Evolutionary conservation across 2,888 invertebrate genomes (phyloP), one percentile per base, ranked within the genome.

Genomic region (Synergus gifuensis): DNA sequence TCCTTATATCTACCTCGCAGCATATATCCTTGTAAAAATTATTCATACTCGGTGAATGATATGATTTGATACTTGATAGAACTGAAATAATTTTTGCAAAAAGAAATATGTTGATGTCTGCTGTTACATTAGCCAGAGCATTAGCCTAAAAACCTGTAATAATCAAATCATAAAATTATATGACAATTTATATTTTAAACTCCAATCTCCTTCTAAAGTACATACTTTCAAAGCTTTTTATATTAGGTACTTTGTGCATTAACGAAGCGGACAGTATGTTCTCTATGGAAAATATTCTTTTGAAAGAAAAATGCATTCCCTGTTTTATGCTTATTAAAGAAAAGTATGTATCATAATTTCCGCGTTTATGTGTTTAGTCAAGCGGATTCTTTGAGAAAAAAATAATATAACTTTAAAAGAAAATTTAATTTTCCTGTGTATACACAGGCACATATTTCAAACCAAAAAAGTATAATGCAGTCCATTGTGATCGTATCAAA

Each of bases 1-100:
- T 77, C 76, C 87, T 85, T 85, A 87, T 85, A 84, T 78, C 64
- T 46, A 80, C 77, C 77, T 63, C 73, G 16, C 14, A 28, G 28
- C 28, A 28, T 28, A 28, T 28, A 28, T 28, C 28, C 28, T 28
- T 28, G 28, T 28, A 28, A 28, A 28, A 28, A 28, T 28, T 28
- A 28, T 28, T 28, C 3, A 28, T 28, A 28, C 28, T 28, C 28
- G 36, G 36, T 36, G 36, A 36, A 36, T 36, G 36, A 7, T n/a
- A n/a, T 36, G 5, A 36, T 36, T 36, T 4, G 36, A 36, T 36
- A 36, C 36, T 7, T 40, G 3, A 49, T 28, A 46, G 44, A 44
- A 18, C 58, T 8, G 1, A 58, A 58, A 58, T 18, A 18, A 18
- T 11, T 18, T 18, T 58, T 9, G 4, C 9, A 18, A 54, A 16